Evolutionary conservation across 1,140 invertebrate genomes (phyloP).

Genomic region (Adelges cooleyi): DNA sequence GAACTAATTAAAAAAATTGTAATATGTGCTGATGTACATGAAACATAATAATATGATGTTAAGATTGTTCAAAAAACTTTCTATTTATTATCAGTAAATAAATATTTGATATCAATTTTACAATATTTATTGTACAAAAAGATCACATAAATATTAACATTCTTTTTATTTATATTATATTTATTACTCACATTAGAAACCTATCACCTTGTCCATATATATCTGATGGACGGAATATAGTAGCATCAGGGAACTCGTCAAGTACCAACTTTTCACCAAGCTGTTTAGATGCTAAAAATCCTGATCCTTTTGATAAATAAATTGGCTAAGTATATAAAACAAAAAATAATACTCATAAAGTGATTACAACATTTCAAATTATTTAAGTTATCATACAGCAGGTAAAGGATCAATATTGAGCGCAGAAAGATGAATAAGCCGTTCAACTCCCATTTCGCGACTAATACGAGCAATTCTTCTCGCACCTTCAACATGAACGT

Average conservation of each 20-base stretch:
- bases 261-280: conserved; percentile 74
- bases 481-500: conserved; percentile 68
- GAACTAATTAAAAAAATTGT: too few species aligned
- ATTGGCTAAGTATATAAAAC: conserved; percentile 31
- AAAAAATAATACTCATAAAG: background rate
- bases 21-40: too few species aligned
- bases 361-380: background rate
- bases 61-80: too few species aligned
- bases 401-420: conserved; percentile 48
- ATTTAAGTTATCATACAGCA: background rate
- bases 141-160: too few species aligned
- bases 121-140: too few species aligned
- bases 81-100: too few species aligned
- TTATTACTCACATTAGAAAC: conserved; percentile 63
- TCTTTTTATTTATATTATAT: too few species aligned
- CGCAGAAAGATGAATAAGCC: conserved; percentile 73
- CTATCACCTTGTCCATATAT: conserved; percentile 82
- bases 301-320: conserved; percentile 49
- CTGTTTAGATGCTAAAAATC: conserved; percentile 61
- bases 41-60: too few species aligned
- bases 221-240: conserved; percentile 79
- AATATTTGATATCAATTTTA: too few species aligned
- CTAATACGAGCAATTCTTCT: conserved; percentile 60
- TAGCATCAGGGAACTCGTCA: conserved; percentile 91
- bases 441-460: conserved; percentile 64